Evolutionary conservation across 1,140 invertebrate genomes (phyloP), one percentile per base, ranked within the genome.

Genomic region (Procambarus virginalis): DNA sequence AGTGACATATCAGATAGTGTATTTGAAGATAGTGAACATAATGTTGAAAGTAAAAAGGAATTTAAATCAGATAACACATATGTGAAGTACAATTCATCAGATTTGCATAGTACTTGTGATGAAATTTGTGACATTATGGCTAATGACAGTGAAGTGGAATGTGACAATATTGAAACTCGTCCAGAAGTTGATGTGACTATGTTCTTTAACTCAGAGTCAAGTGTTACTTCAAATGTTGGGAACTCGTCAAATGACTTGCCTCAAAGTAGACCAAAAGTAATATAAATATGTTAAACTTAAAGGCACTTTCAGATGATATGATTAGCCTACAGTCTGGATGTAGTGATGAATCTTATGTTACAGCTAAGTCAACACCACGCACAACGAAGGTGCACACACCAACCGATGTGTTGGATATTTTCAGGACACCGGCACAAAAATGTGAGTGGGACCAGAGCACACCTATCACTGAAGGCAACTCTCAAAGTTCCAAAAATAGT

Each of bases 61-160:
- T 46, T 20, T 14, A 46, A 46, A 48, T 6, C 22, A n/a, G 6
- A 20, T 17, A 34, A 60, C 17, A 46, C 4, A 3, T n/a, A 20
- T 20, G 14, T 34, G 6, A 49, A 45, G 17, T 55, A 5, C 12
- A 22, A 70, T 9, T 78, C 34, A 34, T 22, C 45, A 17, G 77
- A 73, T 55, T 49, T 90, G 55, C 82, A 90, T 73, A 90, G 83
- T 70, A 90, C 89, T 34, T 90, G 89, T 68, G 83, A 85, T 75
- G 89, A 90, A 55, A 85, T 90, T 75, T 20, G 60, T 46, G 83
- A 64, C 14, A 80, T 90, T n/a, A 73, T 86, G 78, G 60, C 46
- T 34, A 73, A 78, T 22, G 76, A 90, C 14, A 70, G 49, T 9
- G 78, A 55, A 60, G 58, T 10, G 49, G 60, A 55, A 45, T 51